A percentile compares a stretch with the other conserved stretches of the same genome.
These are phyloP conservation scores for Chloroceryle amazona DNA, from an alignment of 2,797 vertebrate genomes.

Conservation along the genomic window DNA sequence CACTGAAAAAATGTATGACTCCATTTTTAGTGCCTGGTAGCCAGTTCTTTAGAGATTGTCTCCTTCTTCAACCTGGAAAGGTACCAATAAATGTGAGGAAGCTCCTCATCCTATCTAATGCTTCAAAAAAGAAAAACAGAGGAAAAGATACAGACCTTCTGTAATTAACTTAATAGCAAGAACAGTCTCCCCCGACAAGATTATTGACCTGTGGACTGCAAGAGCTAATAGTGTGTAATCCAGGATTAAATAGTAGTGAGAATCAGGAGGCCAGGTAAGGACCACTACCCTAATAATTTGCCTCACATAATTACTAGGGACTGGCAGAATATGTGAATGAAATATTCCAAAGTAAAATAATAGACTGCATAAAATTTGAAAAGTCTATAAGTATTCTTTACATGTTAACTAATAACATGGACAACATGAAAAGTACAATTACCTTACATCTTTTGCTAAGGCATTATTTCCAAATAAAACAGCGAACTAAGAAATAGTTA, in stretches of 20 bases:
- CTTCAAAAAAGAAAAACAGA: constrained; percentile 67
- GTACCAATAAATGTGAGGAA: constrained; percentile 64
- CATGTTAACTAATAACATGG: neutral
- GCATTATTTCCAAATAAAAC: neutral
- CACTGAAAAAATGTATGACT: neutral
- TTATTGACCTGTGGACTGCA: constrained; percentile 60
- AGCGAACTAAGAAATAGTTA: neutral
- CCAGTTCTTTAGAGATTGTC: constrained; percentile 29
- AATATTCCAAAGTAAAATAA: neutral
- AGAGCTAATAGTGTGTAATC: constrained; percentile 61
- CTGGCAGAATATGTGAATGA: neutral
- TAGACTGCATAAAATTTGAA: neutral
- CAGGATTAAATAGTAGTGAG: constrained; percentile 46
- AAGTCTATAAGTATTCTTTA: neutral
- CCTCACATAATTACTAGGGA: neutral
- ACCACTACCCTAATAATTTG: neutral
- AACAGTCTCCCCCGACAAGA: constrained; percentile 40
- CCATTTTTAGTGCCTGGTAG: neutral
- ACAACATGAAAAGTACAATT: neutral
- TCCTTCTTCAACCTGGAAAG: constrained; percentile 30
- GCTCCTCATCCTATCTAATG: constrained; percentile 63
- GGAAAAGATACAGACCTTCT: constrained; percentile 57
- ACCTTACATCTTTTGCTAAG: neutral
- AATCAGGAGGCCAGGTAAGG: constrained; percentile 33
- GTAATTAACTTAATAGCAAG: constrained; percentile 63